Evolutionary conservation across 1,140 invertebrate genomes (phyloP).

Genomic region (Stegodyphus mimosarum): DNA sequence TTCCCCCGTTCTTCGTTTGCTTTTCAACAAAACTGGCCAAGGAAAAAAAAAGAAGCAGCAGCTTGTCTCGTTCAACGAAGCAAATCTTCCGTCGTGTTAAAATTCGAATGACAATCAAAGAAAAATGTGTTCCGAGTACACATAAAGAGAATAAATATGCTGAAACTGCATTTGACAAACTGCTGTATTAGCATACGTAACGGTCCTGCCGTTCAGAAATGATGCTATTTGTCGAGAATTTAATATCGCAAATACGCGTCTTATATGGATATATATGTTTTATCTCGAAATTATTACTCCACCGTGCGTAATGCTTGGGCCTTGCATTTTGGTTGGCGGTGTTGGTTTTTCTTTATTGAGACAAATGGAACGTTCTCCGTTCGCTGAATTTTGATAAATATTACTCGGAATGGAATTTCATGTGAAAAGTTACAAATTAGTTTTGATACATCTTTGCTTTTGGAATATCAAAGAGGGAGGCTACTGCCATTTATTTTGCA

Average conservation of each 20-base stretch:
- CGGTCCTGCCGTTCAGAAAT: conserved; percentile 27
- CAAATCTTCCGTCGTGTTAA: neutral
- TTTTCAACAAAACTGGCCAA: no score
- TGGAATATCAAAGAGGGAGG: neutral
- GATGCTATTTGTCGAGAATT: conserved; percentile 49
- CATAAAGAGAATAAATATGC: conserved; percentile 14
- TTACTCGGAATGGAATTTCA: conserved; percentile 6
- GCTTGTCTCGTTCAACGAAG: no score
- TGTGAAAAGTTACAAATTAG: conserved; percentile 11
- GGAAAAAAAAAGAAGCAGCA: no score
- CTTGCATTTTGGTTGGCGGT: neutral
- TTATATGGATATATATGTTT: conserved; percentile 26
- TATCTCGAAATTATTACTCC: conserved; percentile 12
- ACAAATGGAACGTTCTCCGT: neutral
- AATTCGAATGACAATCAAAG: conserved; percentile 20
- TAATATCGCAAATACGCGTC: conserved; percentile 40
- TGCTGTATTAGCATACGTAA: conserved; percentile 42
- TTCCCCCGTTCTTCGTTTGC: no score
- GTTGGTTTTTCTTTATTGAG: conserved; percentile 22
- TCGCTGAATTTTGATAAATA: conserved; percentile 9
- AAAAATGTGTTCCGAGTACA: neutral
- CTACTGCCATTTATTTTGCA: neutral
- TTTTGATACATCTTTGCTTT: neutral
- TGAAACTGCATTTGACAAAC: conserved; percentile 27
- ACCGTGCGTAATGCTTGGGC: neutral